Evolutionary conservation across 2,888 invertebrate species (phyloP).

Genomic region (Andrena minutula): DNA sequence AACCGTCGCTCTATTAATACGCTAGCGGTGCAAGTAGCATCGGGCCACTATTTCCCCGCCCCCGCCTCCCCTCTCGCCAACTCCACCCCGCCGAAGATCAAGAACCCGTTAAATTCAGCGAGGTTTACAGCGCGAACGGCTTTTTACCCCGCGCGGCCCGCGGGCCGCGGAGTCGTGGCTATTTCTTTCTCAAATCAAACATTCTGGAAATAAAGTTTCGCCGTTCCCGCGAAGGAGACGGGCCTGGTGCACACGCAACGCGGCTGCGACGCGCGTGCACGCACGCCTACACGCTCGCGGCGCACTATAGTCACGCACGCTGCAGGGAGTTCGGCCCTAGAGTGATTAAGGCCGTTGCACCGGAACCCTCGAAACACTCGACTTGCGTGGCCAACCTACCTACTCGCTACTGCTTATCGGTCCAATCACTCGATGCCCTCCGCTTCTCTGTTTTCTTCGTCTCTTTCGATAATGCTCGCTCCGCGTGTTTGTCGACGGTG

Average conservation of each 20-base stretch:
- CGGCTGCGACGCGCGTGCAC: conserved; percentile 48
- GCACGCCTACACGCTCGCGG: conserved; percentile 34
- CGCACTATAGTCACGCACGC: conserved; percentile 79
- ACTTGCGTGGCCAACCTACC: conserved; percentile 62
- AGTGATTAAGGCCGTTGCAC: conserved; percentile 84
- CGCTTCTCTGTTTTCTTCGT: conserved; percentile 12
- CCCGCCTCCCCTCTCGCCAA: too few species aligned
- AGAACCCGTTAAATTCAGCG: conserved; percentile 81
- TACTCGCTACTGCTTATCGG: conserved; percentile 56
- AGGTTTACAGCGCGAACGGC: conserved; percentile 73
- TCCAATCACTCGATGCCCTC: conserved; percentile 19
- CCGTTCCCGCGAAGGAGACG: conserved; percentile 61
- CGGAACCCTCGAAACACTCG: conserved; percentile 78
- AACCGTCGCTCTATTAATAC: conserved; percentile 61
- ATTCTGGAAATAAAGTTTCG: conserved; percentile 84
- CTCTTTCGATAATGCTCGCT: neutral
- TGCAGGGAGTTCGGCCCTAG: conserved; percentile 81
- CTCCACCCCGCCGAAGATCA: conserved; percentile 72
- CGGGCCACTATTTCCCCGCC: conserved; percentile 46
- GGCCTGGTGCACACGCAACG: conserved; percentile 40
- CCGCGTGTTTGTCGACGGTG: too few species aligned
- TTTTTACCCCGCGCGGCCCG: conserved; percentile 46
- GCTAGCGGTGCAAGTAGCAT: conserved; percentile 58
- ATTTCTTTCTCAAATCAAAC: conserved; percentile 83
- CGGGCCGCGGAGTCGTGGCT: conserved; percentile 76